Evolutionary conservation across 2,888 invertebrate species (phyloP), one percentile per base, ranked within the genome.

Genomic region (Nemotelus pantherinus): DNA sequence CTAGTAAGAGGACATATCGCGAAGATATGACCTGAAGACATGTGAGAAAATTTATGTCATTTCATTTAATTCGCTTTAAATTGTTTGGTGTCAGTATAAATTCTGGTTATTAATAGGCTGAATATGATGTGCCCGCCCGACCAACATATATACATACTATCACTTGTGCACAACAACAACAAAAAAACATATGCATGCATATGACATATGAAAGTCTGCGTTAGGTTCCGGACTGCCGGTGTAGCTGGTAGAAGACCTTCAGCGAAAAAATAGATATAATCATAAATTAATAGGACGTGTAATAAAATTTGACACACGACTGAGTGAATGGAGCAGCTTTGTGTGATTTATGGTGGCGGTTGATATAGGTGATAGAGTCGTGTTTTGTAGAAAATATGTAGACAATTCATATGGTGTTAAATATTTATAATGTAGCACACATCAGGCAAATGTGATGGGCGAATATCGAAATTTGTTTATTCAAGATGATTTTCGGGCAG

Each of bases 51-150:
- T 74, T 74, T 74, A 74, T 74, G 63, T 74, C 48, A 74, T 60
- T 74, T 74, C 60, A 48, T 9, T 74, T 74, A 74, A 74, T 74
- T 74, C 74, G 63, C 60, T 63, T 60, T 74, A 63, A 63, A 74
- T 74, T 74, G 74, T 74, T 74, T 60, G 48, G n/a, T 48, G 74
- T 74, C 74, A 74, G 74, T 63, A 74, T 74, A 74, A 74, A 74
- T 74, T 74, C 63, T 63, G 48, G 74, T 74, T 74, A 74, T 74
- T 74, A 74, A 74, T 60, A 74, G 60, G 60, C 48, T 47, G 25
- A 72, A 58, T 72, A 72, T 72, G 25, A 45, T 58, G 57, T 60
- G 10, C 25, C 25, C 25, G 25, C 25, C 25, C 25, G 25, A 25
- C 25, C 25, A 25, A 25, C 25, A 25, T 25, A 25, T 25, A 25